Evolutionary conservation across 2,888 invertebrate genomes (phyloP), one percentile per base, ranked within the genome.

Genomic region (Patella ulyssiponensis): DNA sequence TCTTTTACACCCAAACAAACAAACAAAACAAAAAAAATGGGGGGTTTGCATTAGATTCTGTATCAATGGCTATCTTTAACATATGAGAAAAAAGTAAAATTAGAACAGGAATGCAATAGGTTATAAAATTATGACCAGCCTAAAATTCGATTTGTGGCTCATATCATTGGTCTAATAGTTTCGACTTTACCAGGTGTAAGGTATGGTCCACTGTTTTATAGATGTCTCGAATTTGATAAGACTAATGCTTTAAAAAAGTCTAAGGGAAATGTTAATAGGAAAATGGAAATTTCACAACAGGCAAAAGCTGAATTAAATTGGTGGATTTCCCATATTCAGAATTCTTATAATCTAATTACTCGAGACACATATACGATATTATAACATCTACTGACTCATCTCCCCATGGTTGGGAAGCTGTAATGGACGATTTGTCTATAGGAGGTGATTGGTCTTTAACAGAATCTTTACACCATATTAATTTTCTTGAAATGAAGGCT

Each of bases 271-370:
- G n/a, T n/a, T n/a, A n/a, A n/a, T n/a, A n/a, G n/a, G n/a, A n/a
- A n/a, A 76, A 58, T 70, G 17, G 4, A 1, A 20, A 15, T 74
- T 11, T 54, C 72, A 23, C 58, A 51, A n/a, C 14, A 69, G 7
- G 44, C 72, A 11, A 53, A 64, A 53, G 52, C 7, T 12, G 79
- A 77, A 54, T 23, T 77, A 12, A 15, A 53, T 33, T 79, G 77
- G 79, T 79, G 79, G 79, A 73, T 70, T 23, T n/a, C 20, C 5
- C 73, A 79, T 76, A 12, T 78, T 11, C n/a, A 71, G 23, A 71
- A 69, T 17, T 15, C 27, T 51, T n/a, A 17, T 51, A 23, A 52
- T n/a, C 27, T 44, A 3, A 69, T 75, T 15, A 17, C 14, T 15
- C n/a, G 71, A 51, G 27, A 54, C 7, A 70, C 53, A n/a, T n/a